Percentiles rank a stretch among this genome's conserved stretches.
Evolutionary conservation across 2,888 invertebrate species (phyloP).

Genomic region (Chloroclystis v-ata): DNA sequence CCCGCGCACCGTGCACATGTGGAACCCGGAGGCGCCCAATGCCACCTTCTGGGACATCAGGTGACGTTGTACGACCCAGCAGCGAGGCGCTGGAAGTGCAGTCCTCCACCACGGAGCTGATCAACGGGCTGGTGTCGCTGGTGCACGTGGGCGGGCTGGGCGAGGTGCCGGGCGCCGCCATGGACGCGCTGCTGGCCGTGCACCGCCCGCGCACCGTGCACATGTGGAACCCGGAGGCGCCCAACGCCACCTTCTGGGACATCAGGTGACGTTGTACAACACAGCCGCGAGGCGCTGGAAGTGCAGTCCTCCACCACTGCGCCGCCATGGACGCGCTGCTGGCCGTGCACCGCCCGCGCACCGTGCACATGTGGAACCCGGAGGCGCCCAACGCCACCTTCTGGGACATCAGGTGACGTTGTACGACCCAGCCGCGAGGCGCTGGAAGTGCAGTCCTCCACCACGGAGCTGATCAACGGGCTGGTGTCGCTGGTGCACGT

Average conservation of each 20-base stretch:
- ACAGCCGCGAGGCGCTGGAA: no score
- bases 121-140: slow-evolving; percentile 95
- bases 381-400: slow-evolving; percentile 97
- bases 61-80: no score
- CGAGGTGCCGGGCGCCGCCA: slow-evolving; percentile 92
- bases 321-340: slow-evolving; percentile 98
- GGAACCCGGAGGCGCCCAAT: slow-evolving; percentile 98
- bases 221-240: slow-evolving; percentile 98
- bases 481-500: slow-evolving; percentile 94
- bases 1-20: slow-evolving; percentile 96
- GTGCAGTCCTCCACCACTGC: slow-evolving; percentile 88
- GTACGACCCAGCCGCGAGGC: no score
- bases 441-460: no score
- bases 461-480: no score
- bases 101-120: slow-evolving; percentile 95
- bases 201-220: slow-evolving; percentile 97
- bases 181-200: slow-evolving; percentile 96
- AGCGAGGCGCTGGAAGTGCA: no score
- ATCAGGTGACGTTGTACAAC: no score
- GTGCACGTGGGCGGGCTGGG: slow-evolving; percentile 97
- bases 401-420: slow-evolving; percentile 97
- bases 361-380: slow-evolving; percentile 98
- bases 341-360: slow-evolving; percentile 94
- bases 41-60: slow-evolving; percentile 99
- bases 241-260: slow-evolving; percentile 98